Evolutionary conservation across 92 coral and sea anemone genomes (phyloP), one percentile per base, ranked within the genome.

Genomic region (Bergia puertoricense): DNA sequence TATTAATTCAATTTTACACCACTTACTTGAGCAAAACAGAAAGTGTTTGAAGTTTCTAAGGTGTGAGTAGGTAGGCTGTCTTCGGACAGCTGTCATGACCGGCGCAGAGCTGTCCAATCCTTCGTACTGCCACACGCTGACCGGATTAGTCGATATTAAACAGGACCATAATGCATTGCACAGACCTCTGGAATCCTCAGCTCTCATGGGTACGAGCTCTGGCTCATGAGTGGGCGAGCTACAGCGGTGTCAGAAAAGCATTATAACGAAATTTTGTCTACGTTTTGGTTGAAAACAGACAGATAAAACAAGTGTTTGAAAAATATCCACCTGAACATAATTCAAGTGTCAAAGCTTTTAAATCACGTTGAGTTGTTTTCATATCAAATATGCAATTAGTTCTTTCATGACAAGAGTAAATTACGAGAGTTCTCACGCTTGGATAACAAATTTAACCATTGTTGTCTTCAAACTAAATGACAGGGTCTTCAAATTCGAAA

Each of bases 101-200:
- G 86, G 88, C 4, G 74, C 23, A 8, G 68, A 46, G 30, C 82
- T 89, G 69, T 88, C 93, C 43, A 94, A 74, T 72, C 90, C 89
- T 41, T 88, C 92, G 48, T 92, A 85, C 86, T 92, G 96, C 96
- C 96, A 94, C 0, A 90, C 86, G 86, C 91, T 94, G 18, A 83
- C 88, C 1, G 93, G 90, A 65, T 89, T 86, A 13, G 85, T 86
- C 13, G 89, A 67, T 81, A 85, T 82, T 22, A 90, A 88, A 77
- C 86, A 56, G 36, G 82, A 74, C 91, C 91, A 91, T 13, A 91
- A 86, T 43, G 78, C 56, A 88, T 48, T 91, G 81, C 30, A 16
- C 37, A 66, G 74, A 15, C 56, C 86, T 81, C 86, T 39, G 74
- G 86, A 44, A 30, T 82, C 76, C 11, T 9, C 76, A 1, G 30